Percentiles rank a stretch among this genome's conserved stretches.
phyloP scores from a whole-genome alignment of 1,140 invertebrate genomes.

The Bombus pascuorum region DNA sequence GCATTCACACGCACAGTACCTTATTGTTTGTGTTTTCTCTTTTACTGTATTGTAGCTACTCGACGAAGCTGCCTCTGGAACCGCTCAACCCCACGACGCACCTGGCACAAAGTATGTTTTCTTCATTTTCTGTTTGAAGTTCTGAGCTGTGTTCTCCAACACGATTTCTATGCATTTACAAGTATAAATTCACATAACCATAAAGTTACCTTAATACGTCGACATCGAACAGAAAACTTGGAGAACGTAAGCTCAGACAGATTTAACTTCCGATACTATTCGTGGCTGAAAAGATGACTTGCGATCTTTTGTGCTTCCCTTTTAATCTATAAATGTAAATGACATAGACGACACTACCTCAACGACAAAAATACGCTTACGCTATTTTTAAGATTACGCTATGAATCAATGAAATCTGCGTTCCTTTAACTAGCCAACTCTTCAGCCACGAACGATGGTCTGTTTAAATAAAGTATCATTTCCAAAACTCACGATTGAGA shows the following conservation, averaged over 20 bases:
- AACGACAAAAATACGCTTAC: no score
- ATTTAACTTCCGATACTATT: neutral
- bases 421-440: neutral
- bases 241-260: slow-evolving; percentile 3
- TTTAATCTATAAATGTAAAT: no score
- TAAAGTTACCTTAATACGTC: neutral
- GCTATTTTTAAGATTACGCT: neutral
- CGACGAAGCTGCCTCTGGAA: slow-evolving; percentile 77
- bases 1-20: slow-evolving; percentile 81
- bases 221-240: neutral
- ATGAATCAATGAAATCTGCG: neutral
- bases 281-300: neutral
- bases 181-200: neutral
- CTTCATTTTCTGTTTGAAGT: slow-evolving; percentile 55
- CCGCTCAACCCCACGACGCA: slow-evolving; percentile 72
- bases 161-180: neutral
- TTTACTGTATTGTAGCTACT: slow-evolving; percentile 81
- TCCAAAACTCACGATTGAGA: neutral
- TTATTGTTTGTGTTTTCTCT: slow-evolving; percentile 82
- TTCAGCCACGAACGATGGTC: neutral
- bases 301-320: neutral
- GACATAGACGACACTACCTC: no score
- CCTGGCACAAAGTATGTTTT: slow-evolving; percentile 78
- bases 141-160: slow-evolving; percentile 1
- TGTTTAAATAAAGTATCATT: neutral